These are phyloP conservation scores for Parotocinclus haroldoi DNA, from an alignment of 2,797 vertebrate genomes.

Conservation along the genomic window DNA sequence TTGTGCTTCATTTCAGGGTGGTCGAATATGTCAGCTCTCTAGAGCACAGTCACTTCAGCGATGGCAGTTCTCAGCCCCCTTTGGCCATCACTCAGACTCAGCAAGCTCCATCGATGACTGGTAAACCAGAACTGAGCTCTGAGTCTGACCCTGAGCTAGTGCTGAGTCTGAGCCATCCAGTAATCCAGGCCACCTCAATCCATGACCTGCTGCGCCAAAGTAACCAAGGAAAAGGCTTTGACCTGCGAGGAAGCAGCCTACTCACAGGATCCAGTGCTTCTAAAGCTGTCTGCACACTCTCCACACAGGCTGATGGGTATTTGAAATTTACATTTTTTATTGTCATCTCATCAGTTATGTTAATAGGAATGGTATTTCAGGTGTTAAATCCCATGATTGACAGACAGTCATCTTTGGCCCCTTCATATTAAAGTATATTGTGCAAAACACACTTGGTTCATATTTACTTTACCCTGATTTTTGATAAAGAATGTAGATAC, in stretches of 20 bases:
- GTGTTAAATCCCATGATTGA: too few species aligned
- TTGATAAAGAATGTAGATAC: too few species aligned
- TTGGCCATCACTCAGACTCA: slow-evolving; percentile 83
- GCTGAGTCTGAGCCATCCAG: slow-evolving; percentile 72
- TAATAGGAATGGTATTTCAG: too few species aligned
- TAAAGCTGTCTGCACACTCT: slow-evolving; percentile 86
- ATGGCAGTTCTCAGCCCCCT: slow-evolving; percentile 74
- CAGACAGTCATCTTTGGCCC: too few species aligned
- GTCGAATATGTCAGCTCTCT: slow-evolving; percentile 91
- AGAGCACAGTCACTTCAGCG: slow-evolving; percentile 94
- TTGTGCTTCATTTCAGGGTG: slow-evolving; percentile 69
- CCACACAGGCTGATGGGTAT: slow-evolving; percentile 90
- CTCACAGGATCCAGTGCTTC: slow-evolving; percentile 79
- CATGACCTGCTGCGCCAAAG: slow-evolving; percentile 87
- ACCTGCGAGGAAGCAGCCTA: slow-evolving; percentile 82
- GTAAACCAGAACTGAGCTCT: slow-evolving; percentile 62
- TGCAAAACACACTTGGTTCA: too few species aligned
- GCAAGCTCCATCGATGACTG: slow-evolving; percentile 63
- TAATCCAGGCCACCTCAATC: slow-evolving; percentile 86
- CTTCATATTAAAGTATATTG: too few species aligned
- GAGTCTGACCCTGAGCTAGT: slow-evolving; percentile 70
- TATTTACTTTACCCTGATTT: too few species aligned
- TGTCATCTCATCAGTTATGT: not conserved
- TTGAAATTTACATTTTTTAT: not conserved
- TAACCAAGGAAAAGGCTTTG: slow-evolving; percentile 73